Conservation (phyloP, 2,888 invertebrate species). For the Bombyx huttoni region DNA sequence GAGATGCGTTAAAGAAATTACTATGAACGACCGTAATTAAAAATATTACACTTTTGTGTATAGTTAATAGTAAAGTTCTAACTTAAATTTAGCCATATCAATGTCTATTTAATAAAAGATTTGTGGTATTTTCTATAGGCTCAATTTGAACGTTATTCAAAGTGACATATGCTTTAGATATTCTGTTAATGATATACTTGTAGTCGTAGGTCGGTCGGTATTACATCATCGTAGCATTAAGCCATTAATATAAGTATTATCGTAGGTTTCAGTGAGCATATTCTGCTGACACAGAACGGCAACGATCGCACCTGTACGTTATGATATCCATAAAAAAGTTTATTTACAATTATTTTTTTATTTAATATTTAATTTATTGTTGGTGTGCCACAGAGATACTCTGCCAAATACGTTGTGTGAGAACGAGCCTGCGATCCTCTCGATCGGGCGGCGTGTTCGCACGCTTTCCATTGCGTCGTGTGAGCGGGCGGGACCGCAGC, state of each 20-base stretch:
- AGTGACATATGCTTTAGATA: conserved; percentile 73
- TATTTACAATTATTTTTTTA: conserved; percentile 60
- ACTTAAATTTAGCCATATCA: conserved; percentile 75
- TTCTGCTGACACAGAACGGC: conserved; percentile 66
- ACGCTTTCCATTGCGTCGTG: neutral
- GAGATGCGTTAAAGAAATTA: conserved; percentile 62
- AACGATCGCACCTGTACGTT: conserved; percentile 68
- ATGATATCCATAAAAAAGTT: conserved; percentile 60
- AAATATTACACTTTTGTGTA: conserved; percentile 73
- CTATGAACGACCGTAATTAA: conserved; percentile 68
- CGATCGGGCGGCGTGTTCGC: neutral
- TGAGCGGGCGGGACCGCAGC: conserved; percentile 1
- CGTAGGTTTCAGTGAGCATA: conserved; percentile 58
- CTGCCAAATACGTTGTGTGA: conserved; percentile 67
- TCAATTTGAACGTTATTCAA: conserved; percentile 73
- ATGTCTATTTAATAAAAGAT: conserved; percentile 73
- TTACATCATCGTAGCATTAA: conserved; percentile 59
- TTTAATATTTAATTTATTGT: conserved; percentile 69
- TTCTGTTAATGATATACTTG: conserved; percentile 72
- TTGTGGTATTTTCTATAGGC: conserved; percentile 74
- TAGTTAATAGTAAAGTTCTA: conserved; percentile 70
- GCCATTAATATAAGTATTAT: conserved; percentile 52
- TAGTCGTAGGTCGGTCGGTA: conserved; percentile 67
- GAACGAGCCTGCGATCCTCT: conserved; percentile 17
- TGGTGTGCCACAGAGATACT: conserved; percentile 73